Conservation (phyloP, 2,888 invertebrate genomes). For the Dichetophora obliterata region DNA sequence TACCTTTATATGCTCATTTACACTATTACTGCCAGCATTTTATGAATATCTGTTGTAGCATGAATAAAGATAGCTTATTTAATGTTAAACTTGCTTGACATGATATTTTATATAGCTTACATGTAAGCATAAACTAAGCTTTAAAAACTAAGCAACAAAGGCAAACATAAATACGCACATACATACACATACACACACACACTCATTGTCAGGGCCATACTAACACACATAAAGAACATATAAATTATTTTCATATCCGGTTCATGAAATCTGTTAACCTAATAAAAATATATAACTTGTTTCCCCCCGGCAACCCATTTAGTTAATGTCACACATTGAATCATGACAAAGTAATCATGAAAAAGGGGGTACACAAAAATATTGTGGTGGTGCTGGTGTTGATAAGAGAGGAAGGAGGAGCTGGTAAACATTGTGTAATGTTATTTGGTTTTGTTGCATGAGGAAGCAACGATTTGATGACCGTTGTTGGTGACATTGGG, state of each 20-base stretch:
- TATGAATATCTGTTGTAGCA: too few species aligned
- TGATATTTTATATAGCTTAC: too few species aligned
- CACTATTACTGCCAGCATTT: too few species aligned
- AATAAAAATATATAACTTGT: slow-evolving; percentile 37
- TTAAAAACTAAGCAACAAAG: not conserved
- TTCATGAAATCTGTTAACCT: slow-evolving; percentile 28
- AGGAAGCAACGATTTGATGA: not conserved
- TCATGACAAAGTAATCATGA: not conserved
- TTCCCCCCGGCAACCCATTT: slow-evolving; percentile 2
- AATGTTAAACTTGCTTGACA: too few species aligned
- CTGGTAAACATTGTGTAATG: not conserved
- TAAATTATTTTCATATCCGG: slow-evolving; percentile 19
- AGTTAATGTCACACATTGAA: not conserved
- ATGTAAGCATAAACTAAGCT: too few species aligned
- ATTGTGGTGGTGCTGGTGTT: not conserved
- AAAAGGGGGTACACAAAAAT: slow-evolving; percentile 19
- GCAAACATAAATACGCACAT: not conserved
- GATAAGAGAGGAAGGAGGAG: not conserved
- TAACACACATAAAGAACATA: not conserved
- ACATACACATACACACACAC: not conserved
- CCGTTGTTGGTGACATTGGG: slow-evolving; percentile 7
- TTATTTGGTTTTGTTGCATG: not conserved
- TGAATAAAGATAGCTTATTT: too few species aligned
- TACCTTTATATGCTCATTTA: too few species aligned
- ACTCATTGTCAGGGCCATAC: not conserved